A percentile compares a stretch with the other conserved stretches of the same genome.
phyloP scores from a whole-genome alignment of 2,888 invertebrate genomes.

The Macrosoma leucophasiata region DNA sequence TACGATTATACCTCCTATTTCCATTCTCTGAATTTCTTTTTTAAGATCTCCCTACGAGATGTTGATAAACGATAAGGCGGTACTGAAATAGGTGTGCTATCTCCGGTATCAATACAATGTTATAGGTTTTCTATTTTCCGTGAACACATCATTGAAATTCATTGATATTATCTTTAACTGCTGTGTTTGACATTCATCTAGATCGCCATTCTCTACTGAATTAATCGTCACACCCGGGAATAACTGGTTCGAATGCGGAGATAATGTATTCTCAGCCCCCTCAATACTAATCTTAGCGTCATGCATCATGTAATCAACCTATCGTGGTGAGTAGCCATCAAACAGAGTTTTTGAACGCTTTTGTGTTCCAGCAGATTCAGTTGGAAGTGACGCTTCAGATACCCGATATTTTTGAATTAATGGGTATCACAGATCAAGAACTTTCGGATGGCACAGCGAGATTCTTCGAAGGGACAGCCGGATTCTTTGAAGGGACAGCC shows the following conservation, averaged over 20 bases:
- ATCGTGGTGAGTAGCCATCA: slow-evolving; percentile 7
- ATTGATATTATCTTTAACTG: no score
- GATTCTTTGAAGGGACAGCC: no score
- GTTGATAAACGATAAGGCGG: slow-evolving; percentile 35
- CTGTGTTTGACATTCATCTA: no score
- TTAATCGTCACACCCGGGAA: no score
- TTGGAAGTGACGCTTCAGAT: background rate
- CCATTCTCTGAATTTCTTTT: slow-evolving; percentile 27
- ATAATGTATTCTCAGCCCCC: no score
- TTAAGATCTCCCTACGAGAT: slow-evolving; percentile 6
- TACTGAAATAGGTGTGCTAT: slow-evolving; percentile 29
- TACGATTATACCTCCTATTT: slow-evolving; percentile 33
- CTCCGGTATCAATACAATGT: slow-evolving; percentile 9
- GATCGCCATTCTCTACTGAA: no score
- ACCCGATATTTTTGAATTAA: no score
- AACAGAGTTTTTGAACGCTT: background rate
- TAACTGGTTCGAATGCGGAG: no score
- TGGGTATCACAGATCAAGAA: no score
- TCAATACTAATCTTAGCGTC: no score
- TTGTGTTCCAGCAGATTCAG: background rate
- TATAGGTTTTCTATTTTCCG: slow-evolving; percentile 11
- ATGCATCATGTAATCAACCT: background rate
- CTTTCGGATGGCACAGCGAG: no score
- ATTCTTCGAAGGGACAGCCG: no score
- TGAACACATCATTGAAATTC: slow-evolving; percentile 7